Conservation (phyloP, 2,888 invertebrate species). For the Barypeithes pellucidus region DNA sequence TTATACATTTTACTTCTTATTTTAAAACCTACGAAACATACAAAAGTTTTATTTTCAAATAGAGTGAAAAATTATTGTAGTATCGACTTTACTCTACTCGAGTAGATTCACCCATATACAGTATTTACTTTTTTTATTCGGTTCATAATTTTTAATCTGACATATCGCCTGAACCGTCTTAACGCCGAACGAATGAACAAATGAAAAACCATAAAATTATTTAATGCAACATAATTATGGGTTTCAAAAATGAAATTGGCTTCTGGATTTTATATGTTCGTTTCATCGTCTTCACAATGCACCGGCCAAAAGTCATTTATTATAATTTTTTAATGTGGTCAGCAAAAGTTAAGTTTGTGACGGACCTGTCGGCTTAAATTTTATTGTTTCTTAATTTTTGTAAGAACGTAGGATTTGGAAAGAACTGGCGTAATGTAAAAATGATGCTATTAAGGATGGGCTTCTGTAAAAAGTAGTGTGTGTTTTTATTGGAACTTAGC, state of each 20-base stretch:
- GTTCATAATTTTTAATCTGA: slow-evolving; percentile 32
- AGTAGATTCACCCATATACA: no score
- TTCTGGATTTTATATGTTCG: slow-evolving; percentile 29
- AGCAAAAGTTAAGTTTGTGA: not conserved
- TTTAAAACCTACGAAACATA: no score
- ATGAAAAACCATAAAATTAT: slow-evolving; percentile 31
- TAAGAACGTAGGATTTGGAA: no score
- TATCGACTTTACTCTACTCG: no score
- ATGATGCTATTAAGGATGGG: no score
- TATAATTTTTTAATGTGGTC: slow-evolving; percentile 17
- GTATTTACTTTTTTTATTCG: slow-evolving; percentile 49
- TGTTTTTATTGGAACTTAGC: no score
- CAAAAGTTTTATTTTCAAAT: no score
- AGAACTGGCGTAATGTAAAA: no score
- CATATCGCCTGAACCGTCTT: slow-evolving; percentile 38
- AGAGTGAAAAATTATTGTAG: no score
- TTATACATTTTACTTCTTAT: no score
- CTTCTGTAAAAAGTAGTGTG: no score
- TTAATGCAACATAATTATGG: slow-evolving; percentile 27
- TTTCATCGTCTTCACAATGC: slow-evolving; percentile 1
- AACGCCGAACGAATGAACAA: slow-evolving; percentile 27
- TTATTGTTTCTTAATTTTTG: no score
- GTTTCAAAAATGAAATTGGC: slow-evolving; percentile 28
- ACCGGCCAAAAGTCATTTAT: slow-evolving; percentile 20
- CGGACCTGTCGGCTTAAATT: not conserved